phyloP scores from a whole-genome alignment of 2,113 vertebrate genomes.

The Rattus norvegicus region GRCr8 NC_086025.1:123959501-123960000 shows the following conservation, averaged over 20 bases:
- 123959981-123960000: background rate
- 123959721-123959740: background rate
- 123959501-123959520: background rate
- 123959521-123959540: background rate
- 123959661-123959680: background rate
- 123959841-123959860: background rate
- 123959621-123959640: background rate
- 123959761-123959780: background rate
- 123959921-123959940: background rate
- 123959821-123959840: background rate
- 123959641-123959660: background rate
- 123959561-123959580: background rate
- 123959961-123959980: background rate
- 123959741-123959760: conserved; percentile 25
- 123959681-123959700: background rate
- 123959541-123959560: background rate
- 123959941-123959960: background rate
- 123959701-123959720: background rate
- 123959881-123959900: background rate
- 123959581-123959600: background rate
- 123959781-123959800: background rate
- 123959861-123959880: background rate
- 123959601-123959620: background rate
- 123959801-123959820: background rate
- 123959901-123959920: background rate